Conservation (phyloP, 2,888 invertebrate genomes). For the Resseliella maxima region DNA sequence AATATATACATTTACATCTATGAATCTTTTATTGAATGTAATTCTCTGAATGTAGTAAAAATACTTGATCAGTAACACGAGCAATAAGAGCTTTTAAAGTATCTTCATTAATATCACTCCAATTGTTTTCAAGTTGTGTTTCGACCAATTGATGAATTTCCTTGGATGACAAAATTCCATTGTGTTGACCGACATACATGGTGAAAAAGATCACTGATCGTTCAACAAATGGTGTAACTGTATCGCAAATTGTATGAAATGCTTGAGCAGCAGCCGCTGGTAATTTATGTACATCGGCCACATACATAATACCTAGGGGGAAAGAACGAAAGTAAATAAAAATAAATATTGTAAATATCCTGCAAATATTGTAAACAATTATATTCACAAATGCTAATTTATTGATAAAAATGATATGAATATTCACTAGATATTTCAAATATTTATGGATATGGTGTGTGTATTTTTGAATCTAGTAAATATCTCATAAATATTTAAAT, state of each 20-base stretch:
- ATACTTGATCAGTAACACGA: conserved; percentile 65
- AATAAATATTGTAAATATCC: too few species aligned
- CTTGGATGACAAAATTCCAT: neutral
- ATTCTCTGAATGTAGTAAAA: conserved; percentile 60
- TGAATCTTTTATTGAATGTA: neutral
- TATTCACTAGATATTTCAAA: too few species aligned
- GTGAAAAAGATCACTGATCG: conserved; percentile 68
- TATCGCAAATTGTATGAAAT: conserved; percentile 72
- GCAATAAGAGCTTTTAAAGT: conserved; percentile 64
- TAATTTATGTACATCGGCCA: conserved; percentile 64
- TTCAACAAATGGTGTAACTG: conserved; percentile 67
- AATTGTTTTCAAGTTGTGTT: conserved; percentile 62
- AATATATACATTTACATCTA: neutral
- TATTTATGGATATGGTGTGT: too few species aligned
- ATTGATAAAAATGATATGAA: too few species aligned
- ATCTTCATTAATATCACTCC: conserved; percentile 62
- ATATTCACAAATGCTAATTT: too few species aligned
- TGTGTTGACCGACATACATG: neutral
- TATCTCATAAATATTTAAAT: too few species aligned
- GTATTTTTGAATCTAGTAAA: too few species aligned
- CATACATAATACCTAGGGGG: too few species aligned
- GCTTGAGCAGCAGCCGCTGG: conserved; percentile 66
- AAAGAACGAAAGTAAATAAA: too few species aligned
- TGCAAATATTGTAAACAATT: too few species aligned
- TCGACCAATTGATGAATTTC: conserved; percentile 61